Evolutionary conservation across 2,888 invertebrate species (phyloP).

Genomic region (Phalangium opilio): DNA sequence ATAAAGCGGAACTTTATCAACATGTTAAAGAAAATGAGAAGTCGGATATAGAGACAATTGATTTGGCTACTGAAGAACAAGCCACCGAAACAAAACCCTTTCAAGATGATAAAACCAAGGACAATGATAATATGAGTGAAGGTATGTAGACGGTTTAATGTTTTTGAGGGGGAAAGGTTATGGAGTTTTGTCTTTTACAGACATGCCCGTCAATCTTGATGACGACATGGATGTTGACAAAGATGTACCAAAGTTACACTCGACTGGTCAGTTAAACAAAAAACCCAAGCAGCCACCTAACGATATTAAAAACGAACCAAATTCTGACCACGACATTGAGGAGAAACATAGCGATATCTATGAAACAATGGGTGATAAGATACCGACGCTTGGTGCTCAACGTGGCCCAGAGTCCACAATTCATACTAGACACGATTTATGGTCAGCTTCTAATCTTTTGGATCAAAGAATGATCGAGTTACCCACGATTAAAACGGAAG

Average conservation of each 20-base stretch:
- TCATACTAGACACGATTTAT: slow-evolving; percentile 42
- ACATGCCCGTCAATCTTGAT: neutral
- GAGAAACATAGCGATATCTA: slow-evolving; percentile 1
- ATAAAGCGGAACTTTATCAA: slow-evolving; percentile 15
- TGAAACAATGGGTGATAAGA: neutral
- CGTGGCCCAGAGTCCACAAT: slow-evolving; percentile 47
- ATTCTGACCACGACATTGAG: slow-evolving; percentile 5
- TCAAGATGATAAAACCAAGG: neutral
- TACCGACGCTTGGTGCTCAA: slow-evolving; percentile 4
- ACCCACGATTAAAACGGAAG: neutral
- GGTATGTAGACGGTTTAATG: too few relatives aligned
- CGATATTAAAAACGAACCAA: neutral
- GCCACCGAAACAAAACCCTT: slow-evolving; percentile 6
- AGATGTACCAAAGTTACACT: slow-evolving; percentile 3
- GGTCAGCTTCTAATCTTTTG: slow-evolving; percentile 3
- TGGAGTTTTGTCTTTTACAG: too few relatives aligned
- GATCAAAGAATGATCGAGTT: neutral
- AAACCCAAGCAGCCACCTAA: neutral
- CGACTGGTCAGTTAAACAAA: neutral
- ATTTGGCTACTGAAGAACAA: slow-evolving; percentile 19
- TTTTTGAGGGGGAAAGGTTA: too few relatives aligned
- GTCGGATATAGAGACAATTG: slow-evolving; percentile 10
- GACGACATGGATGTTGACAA: slow-evolving; percentile 1
- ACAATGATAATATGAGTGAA: neutral
- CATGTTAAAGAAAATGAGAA: slow-evolving; percentile 15